These are phyloP conservation scores for Elaphurus davidianus DNA, from an alignment of 2,113 vertebrate species.

Conservation along the genomic window DNA sequence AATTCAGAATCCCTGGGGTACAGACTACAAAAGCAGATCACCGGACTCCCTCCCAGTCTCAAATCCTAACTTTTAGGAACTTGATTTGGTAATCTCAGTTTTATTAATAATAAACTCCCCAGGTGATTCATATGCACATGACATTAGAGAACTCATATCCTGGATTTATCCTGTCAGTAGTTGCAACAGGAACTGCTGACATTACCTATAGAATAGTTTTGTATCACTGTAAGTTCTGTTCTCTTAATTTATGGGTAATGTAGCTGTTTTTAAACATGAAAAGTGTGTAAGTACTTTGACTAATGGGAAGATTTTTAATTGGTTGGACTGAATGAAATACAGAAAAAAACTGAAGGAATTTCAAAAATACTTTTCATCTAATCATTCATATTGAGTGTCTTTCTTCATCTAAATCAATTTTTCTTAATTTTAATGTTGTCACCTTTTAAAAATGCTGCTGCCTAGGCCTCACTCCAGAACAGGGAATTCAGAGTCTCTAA, in stretches of 20 bases:
- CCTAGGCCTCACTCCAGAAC: background rate
- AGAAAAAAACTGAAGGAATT: background rate
- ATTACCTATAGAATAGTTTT: background rate
- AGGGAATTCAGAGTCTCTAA: background rate
- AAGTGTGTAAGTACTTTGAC: background rate
- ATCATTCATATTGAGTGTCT: background rate
- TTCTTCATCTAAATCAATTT: background rate
- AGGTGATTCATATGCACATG: background rate
- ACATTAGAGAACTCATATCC: background rate
- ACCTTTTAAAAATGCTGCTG: background rate
- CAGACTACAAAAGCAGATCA: background rate
- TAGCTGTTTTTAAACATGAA: slow-evolving; percentile 30
- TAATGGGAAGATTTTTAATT: background rate
- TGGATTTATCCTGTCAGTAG: background rate
- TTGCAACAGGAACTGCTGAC: background rate
- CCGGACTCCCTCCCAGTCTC: background rate
- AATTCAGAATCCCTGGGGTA: background rate
- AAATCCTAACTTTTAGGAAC: background rate
- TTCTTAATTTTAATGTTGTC: background rate
- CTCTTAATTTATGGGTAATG: background rate
- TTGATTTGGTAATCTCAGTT: background rate
- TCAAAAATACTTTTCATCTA: background rate
- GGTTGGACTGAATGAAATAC: background rate
- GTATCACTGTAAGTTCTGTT: background rate
- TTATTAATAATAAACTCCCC: background rate